Evolutionary conservation across 2,888 invertebrate genomes (phyloP).

Genomic region (Plemyria rubiginata): DNA sequence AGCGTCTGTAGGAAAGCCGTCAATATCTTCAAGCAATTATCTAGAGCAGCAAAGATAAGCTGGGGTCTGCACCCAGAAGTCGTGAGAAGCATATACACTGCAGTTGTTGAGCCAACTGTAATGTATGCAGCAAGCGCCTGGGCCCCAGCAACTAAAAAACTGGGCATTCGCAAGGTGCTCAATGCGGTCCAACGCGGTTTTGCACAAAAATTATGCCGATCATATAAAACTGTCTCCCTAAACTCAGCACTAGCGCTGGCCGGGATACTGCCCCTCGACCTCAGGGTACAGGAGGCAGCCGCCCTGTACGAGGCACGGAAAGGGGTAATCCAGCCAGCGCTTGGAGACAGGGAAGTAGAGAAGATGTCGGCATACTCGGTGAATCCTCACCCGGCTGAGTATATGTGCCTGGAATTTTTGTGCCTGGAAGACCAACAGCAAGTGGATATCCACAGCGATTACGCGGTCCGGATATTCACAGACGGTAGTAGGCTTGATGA

Average conservation of each 20-base stretch:
- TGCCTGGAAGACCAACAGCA: constrained; percentile 15
- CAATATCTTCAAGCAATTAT: not conserved
- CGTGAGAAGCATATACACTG: not conserved
- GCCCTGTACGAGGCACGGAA: constrained; percentile 7
- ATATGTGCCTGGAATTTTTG: constrained; percentile 4
- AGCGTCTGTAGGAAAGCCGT: not conserved
- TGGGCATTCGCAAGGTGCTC: constrained; percentile 2
- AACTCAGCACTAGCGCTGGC: constrained; percentile 3
- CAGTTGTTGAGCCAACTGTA: constrained; percentile 7
- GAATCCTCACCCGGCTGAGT: constrained; percentile 17
- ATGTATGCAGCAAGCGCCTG: constrained; percentile 13
- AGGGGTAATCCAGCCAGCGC: not conserved
- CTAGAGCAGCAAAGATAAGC: not conserved
- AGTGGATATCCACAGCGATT: not conserved
- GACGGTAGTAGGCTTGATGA: constrained; percentile 27
- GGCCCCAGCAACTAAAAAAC: constrained; percentile 4
- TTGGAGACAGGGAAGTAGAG: constrained; percentile 10
- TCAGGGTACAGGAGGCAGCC: constrained; percentile 20
- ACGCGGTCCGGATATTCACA: constrained; percentile 15
- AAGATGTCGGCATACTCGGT: not conserved
- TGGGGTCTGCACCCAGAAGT: constrained; percentile 13
- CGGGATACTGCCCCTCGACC: not conserved
- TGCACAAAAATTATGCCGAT: not conserved
- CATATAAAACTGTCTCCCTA: constrained; percentile 7
- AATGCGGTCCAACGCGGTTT: constrained; percentile 6